phyloP scores from a whole-genome alignment of 2,797 vertebrate genomes.

The Sebastolobus altivelis region DNA sequence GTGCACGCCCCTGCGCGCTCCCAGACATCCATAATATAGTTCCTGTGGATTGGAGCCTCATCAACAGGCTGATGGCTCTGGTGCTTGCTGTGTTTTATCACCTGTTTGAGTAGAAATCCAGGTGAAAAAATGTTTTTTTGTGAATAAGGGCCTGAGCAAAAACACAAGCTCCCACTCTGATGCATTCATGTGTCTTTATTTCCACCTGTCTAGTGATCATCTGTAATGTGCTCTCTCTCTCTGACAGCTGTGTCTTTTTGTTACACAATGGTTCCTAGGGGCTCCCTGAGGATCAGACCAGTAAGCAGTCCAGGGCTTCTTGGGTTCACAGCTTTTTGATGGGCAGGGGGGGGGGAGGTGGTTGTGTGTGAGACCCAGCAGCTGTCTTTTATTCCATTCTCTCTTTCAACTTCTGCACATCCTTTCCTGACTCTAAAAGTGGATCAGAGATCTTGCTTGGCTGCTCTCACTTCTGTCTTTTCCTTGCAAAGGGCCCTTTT shows the following conservation, averaged over 20 bases:
- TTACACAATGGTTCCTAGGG: neutral
- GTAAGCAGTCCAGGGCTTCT: neutral
- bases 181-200: neutral
- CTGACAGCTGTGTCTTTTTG: slow-evolving; percentile 14
- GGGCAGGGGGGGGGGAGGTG: neutral
- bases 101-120: neutral
- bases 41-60: neutral
- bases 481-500: neutral
- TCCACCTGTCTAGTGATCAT: slow-evolving; percentile 2
- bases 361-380: slow-evolving; percentile 1
- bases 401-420: neutral
- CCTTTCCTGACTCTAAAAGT: neutral
- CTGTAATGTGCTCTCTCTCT: neutral
- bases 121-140: too few species aligned
- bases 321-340: slow-evolving; percentile 4
- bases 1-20: slow-evolving; percentile 67
- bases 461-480: neutral
- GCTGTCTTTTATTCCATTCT: slow-evolving; percentile 15
- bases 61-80: slow-evolving; percentile 19
- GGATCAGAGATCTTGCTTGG: neutral
- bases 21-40: slow-evolving; percentile 1
- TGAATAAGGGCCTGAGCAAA: slow-evolving; percentile 39
- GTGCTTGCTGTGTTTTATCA: neutral
- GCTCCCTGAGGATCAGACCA: slow-evolving; percentile 29
- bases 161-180: slow-evolving; percentile 2